phyloP scores from a whole-genome alignment of 1,140 invertebrate species.

The Psilanteris sp. region DNA sequence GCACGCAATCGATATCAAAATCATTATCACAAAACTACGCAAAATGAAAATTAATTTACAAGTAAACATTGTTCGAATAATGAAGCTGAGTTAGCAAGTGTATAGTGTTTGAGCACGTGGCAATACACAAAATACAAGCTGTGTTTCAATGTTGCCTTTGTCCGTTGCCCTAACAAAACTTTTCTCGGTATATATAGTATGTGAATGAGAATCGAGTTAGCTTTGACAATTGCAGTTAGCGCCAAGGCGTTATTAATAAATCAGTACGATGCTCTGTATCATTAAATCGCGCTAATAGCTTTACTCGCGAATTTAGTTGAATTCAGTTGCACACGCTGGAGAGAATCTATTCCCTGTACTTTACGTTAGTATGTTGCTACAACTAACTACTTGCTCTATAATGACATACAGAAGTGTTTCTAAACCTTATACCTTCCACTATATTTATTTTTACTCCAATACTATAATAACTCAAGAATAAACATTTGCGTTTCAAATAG shows the following conservation, averaged over 20 bases:
- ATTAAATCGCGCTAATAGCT: conserved; percentile 74
- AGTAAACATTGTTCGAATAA: conserved; percentile 58
- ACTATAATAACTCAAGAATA: no score
- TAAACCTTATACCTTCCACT: conserved; percentile 8
- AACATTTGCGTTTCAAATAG: no score
- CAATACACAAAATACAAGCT: conserved; percentile 41
- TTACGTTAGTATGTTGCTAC: conserved; percentile 27
- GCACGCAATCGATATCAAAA: conserved; percentile 24
- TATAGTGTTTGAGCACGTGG: conserved; percentile 21
- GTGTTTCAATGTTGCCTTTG: conserved; percentile 54
- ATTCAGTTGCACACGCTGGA: conserved; percentile 64
- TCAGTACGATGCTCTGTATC: conserved; percentile 61
- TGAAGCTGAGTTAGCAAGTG: conserved; percentile 21
- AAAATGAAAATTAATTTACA: conserved; percentile 51
- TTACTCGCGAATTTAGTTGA: conserved; percentile 71
- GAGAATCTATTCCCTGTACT: conserved; percentile 53
- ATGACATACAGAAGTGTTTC: conserved; percentile 19
- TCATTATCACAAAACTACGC: conserved; percentile 27
- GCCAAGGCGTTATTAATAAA: conserved; percentile 64
- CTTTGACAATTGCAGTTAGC: conserved; percentile 61
- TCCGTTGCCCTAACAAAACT: conserved; percentile 41
- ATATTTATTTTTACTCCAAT: no score
- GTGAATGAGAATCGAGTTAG: conserved; percentile 58
- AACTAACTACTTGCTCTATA: conserved; percentile 45
- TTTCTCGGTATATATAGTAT: conserved; percentile 53